A percentile compares a stretch with the other conserved stretches of the same genome.
phyloP scores from a whole-genome alignment of 2,797 vertebrate genomes.

The Decapterus maruadsi region DNA sequence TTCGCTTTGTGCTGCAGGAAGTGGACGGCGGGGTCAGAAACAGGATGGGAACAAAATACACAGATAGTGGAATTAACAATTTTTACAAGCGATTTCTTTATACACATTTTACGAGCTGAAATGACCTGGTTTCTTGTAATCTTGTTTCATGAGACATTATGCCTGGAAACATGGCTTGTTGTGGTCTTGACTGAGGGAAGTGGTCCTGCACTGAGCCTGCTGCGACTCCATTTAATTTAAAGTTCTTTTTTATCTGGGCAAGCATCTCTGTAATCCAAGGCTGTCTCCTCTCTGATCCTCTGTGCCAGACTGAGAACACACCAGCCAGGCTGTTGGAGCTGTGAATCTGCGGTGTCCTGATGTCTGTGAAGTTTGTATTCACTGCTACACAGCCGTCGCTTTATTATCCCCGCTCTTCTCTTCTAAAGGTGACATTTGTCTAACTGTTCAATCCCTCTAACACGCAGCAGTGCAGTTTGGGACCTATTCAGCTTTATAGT shows the following conservation, averaged over 20 bases:
- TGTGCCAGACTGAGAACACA: conserved; percentile 53
- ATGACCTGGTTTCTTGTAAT: conserved; percentile 15
- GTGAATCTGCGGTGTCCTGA: conserved; percentile 24
- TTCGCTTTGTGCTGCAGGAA: neutral
- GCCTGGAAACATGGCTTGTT: neutral
- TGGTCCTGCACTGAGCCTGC: conserved; percentile 9
- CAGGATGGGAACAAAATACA: neutral
- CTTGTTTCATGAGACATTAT: conserved; percentile 32
- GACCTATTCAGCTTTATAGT: conserved; percentile 72
- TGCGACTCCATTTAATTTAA: conserved; percentile 59
- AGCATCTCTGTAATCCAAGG: conserved; percentile 65
- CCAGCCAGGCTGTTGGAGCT: conserved; percentile 25
- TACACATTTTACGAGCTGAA: conserved; percentile 1
- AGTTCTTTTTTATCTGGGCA: conserved; percentile 52
- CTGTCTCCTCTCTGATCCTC: conserved; percentile 65
- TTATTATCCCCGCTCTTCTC: conserved; percentile 50
- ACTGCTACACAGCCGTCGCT: conserved; percentile 35
- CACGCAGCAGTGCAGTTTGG: conserved; percentile 67
- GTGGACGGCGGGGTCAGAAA: neutral
- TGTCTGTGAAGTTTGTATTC: conserved; percentile 50
- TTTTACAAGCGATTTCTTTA: conserved; percentile 19
- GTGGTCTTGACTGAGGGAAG: conserved; percentile 11
- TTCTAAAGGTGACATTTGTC: conserved; percentile 74
- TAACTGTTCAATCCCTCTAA: conserved; percentile 67
- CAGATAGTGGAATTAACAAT: neutral